Evolutionary conservation across 2,888 invertebrate species (phyloP).

Genomic region (Teleiodes luculella): DNA sequence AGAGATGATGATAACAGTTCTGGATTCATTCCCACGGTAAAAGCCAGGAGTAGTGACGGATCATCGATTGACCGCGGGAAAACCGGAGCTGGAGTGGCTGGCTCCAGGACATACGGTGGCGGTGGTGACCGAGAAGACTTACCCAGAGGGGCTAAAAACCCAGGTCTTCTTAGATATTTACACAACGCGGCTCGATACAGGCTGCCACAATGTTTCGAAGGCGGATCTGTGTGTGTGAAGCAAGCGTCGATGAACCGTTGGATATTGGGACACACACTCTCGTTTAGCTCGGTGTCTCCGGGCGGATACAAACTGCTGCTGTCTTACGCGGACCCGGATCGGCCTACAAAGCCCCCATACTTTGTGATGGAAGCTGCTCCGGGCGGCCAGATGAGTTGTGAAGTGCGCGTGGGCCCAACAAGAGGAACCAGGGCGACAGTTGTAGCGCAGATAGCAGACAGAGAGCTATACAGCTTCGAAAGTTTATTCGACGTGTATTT

Average conservation of each 20-base stretch:
- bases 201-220: slow-evolving; percentile 72
- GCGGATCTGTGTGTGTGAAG: slow-evolving; percentile 59
- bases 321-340: slow-evolving; percentile 58
- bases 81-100: slow-evolving; percentile 68
- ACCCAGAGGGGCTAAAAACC: slow-evolving; percentile 52
- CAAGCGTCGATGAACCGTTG: slow-evolving; percentile 55
- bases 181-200: slow-evolving; percentile 66
- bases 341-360: slow-evolving; percentile 53
- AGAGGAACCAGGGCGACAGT: slow-evolving; percentile 55
- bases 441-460: slow-evolving; percentile 62
- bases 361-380: slow-evolving; percentile 72
- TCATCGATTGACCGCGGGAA: slow-evolving; percentile 58
- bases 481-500: slow-evolving; percentile 67
- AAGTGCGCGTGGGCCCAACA: slow-evolving; percentile 61
- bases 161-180: slow-evolving; percentile 64
- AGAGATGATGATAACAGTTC: slow-evolving; percentile 22
- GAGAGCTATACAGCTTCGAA: slow-evolving; percentile 63
- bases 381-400: slow-evolving; percentile 69
- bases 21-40: slow-evolving; percentile 37
- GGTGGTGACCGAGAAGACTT: slow-evolving; percentile 39
- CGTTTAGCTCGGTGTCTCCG: slow-evolving; percentile 70
- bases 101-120: slow-evolving; percentile 56
- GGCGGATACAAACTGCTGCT: slow-evolving; percentile 66
- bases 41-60: slow-evolving; percentile 36
- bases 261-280: slow-evolving; percentile 62